Percentiles rank a stretch among this genome's conserved stretches.
Conservation (phyloP, 2,797 vertebrate species). For the Hirundo rustica region DNA sequence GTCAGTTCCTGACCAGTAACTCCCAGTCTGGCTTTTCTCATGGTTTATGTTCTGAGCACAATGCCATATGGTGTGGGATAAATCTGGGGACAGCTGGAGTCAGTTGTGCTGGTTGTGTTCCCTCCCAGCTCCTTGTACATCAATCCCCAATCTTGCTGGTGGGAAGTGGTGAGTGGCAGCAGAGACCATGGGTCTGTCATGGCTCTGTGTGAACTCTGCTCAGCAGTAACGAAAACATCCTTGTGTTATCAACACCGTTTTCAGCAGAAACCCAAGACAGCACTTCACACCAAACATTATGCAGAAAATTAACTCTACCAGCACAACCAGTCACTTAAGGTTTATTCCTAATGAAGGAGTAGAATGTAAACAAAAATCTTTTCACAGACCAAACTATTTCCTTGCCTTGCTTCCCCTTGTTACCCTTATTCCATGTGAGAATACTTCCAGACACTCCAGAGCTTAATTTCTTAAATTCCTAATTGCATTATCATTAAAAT, state of each 20-base stretch:
- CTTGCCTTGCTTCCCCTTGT: neutral
- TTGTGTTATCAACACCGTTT: neutral
- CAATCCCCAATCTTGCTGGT: accelerated
- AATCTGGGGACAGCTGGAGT: no score
- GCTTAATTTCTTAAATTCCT: neutral
- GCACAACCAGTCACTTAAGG: neutral
- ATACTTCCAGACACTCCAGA: neutral
- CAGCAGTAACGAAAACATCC: neutral
- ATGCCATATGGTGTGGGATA: no score
- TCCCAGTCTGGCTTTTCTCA: accelerated
- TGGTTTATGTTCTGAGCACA: neutral
- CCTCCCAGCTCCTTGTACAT: neutral
- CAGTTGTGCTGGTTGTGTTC: neutral
- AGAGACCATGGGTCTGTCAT: neutral
- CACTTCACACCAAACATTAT: neutral
- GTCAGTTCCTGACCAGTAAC: neutral
- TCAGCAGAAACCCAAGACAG: neutral
- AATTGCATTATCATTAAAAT: neutral
- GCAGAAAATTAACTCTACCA: neutral
- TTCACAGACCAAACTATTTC: neutral
- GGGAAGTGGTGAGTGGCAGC: neutral
- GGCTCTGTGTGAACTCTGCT: neutral
- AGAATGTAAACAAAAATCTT: neutral
- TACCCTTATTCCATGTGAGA: accelerated
- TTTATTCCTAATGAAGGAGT: neutral